phyloP scores from a whole-genome alignment of 2,113 vertebrate species.

The Myiopsitta monachus region DNA sequence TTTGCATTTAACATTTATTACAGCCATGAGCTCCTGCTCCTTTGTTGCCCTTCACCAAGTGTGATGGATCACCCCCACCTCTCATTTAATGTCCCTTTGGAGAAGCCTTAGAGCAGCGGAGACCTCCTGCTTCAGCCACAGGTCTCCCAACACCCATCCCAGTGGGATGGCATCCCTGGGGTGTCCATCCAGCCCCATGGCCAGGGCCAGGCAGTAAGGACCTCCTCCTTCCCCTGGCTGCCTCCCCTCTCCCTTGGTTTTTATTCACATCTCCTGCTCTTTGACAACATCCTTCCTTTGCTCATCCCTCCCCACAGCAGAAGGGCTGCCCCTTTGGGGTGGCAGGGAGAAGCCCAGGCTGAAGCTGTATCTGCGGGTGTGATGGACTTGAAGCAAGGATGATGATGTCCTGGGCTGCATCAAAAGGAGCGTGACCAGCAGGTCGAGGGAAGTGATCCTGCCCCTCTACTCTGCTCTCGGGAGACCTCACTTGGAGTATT shows the following conservation, averaged over 20 bases:
- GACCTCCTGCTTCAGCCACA: background rate
- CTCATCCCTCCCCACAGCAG: background rate
- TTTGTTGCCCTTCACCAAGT: background rate
- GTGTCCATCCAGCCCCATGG: background rate
- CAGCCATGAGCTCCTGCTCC: background rate
- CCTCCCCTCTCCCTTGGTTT: background rate
- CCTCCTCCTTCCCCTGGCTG: background rate
- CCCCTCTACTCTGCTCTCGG: background rate
- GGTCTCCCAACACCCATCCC: background rate
- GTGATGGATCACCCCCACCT: background rate
- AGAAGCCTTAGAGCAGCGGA: background rate
- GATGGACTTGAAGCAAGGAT: background rate
- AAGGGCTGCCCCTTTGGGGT: fast-evolving
- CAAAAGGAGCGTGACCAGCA: background rate
- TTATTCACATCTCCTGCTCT: background rate
- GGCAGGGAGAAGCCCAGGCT: background rate
- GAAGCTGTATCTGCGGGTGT: background rate
- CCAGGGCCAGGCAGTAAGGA: background rate
- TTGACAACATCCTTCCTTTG: fast-evolving
- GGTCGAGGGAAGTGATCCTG: background rate
- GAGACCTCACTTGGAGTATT: background rate
- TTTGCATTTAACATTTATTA: background rate
- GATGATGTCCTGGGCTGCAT: background rate
- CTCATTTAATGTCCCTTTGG: background rate
- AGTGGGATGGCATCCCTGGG: background rate